Evolutionary conservation across 2,113 vertebrate genomes (phyloP), one percentile per base, ranked within the genome.

Genomic region (Artemisiospiza belli): DNA sequence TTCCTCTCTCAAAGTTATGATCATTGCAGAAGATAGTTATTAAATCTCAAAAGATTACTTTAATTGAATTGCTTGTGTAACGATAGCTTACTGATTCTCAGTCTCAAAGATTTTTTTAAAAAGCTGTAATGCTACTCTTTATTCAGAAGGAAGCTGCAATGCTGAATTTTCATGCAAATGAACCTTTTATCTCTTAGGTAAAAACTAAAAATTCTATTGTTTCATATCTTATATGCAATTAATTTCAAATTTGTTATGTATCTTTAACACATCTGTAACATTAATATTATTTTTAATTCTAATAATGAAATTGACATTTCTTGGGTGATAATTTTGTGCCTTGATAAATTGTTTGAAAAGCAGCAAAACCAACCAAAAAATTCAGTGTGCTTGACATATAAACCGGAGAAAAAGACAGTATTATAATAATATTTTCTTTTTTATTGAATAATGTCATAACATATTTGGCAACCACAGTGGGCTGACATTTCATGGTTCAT

Each of bases 11-110:
- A 35, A 37, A 92, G 85, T 92, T 95, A 95, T 83, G 63, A 89
- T 93, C 80, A 93, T 95, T 95, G 87, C 22, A 76, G 91, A 92
- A 97, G 84, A 90, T 72, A 95, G 85, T 94, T 97, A 95, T 91
- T 93, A 96, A 96, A 95, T 93, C 94, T 96, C 80, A 87, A 87
- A 96, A 92, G 85, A 91, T 87, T 91, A 35, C 55, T 94, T 74
- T 94, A 96, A 93, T 91, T 94, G 49, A 96, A 97, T 95, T 97
- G 87, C 82, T 96, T 43, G 30, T 83, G 57, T 91, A 89, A 83
- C 9, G 28, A 67, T 94, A 95, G 55, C 79, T 79, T 83, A 89
- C 21, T 68, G 73, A 59, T 83, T 78, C 55, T 84, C 22, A 46
- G 67, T 85, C 72, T 9, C 35, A 74, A 55, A 46, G 10, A 43